phyloP scores from a whole-genome alignment of 1,140 invertebrate species.

The Chironomus tepperi region DNA sequence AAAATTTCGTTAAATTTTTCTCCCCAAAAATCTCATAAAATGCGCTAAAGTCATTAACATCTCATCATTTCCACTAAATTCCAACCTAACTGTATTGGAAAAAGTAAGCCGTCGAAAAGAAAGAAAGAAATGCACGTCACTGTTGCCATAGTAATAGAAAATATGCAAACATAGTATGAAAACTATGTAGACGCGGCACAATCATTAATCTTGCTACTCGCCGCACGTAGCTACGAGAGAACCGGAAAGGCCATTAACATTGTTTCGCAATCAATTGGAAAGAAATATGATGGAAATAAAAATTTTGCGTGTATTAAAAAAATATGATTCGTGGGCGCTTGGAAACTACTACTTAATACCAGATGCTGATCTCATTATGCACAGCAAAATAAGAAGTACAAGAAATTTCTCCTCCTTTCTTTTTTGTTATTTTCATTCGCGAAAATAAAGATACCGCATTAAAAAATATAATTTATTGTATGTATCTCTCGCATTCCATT shows the following conservation, averaged over 20 bases:
- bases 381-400: no score
- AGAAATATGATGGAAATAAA: neutral
- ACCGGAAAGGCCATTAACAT: conserved; percentile 11
- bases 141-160: neutral
- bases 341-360: conserved; percentile 1
- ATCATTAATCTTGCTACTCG: conserved; percentile 4
- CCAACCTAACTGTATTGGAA: neutral
- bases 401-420: neutral
- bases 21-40: no score
- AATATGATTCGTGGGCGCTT: neutral
- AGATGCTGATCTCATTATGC: neutral
- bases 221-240: neutral
- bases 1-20: no score
- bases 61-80: no score
- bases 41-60: no score
- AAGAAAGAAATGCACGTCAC: neutral
- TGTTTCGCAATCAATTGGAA: conserved; percentile 13
- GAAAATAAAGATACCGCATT: neutral
- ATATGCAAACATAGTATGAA: neutral
- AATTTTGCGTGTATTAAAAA: neutral
- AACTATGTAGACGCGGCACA: neutral
- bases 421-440: neutral
- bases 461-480: no score
- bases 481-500: neutral
- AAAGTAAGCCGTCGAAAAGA: neutral